phyloP scores from a whole-genome alignment of 2,113 vertebrate species.

The Scartelaos histophorus region DNA sequence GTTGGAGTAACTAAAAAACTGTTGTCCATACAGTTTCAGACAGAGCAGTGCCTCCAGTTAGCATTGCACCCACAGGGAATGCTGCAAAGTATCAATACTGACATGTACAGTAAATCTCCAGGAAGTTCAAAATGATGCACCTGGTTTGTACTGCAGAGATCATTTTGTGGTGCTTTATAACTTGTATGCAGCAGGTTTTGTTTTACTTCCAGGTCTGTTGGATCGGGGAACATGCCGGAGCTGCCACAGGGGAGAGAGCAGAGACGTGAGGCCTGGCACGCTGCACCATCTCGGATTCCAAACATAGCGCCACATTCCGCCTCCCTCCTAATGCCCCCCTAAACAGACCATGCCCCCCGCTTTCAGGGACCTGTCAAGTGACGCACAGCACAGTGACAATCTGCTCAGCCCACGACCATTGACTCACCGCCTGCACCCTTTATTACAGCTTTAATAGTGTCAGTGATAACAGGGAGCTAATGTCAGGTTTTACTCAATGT shows the following conservation, averaged over 20 bases:
- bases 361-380: conserved; percentile 45
- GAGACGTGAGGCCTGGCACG: conserved; percentile 68
- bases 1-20: too few relatives aligned
- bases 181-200: neutral
- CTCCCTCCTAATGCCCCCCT: conserved; percentile 42
- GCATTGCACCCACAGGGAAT: too few relatives aligned
- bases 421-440: neutral
- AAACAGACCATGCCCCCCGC: conserved; percentile 40
- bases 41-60: too few relatives aligned
- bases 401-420: conserved; percentile 15
- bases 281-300: conserved; percentile 66
- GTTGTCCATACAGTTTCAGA: too few relatives aligned
- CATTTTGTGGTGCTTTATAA: neutral
- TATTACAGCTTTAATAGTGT: neutral
- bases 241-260: conserved; percentile 23
- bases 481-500: neutral
- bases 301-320: conserved; percentile 72
- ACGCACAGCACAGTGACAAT: conserved; percentile 35
- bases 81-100: too few relatives aligned
- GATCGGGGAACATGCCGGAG: conserved; percentile 15
- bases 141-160: neutral
- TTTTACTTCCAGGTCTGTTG: neutral
- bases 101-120: neutral
- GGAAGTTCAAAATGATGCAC: neutral
- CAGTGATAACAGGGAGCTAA: neutral